phyloP scores from a whole-genome alignment of 1,140 invertebrate genomes.

The Argopecten irradians region DNA sequence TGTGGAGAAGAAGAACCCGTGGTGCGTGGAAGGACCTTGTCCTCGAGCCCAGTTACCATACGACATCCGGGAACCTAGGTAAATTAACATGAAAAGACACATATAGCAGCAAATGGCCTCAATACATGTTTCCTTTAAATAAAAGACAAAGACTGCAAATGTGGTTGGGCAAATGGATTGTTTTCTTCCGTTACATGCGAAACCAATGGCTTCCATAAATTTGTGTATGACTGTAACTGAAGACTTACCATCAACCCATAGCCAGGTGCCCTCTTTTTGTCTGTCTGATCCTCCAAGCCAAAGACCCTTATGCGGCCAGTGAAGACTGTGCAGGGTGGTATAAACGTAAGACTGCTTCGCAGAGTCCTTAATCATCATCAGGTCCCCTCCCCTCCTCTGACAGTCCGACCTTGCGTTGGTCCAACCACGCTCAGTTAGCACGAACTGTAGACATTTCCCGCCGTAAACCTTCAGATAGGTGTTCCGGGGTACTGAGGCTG shows the following conservation, averaged over 20 bases:
- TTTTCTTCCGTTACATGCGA: background rate
- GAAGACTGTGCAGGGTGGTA: conserved; percentile 32
- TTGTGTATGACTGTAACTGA: background rate
- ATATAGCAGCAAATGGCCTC: background rate
- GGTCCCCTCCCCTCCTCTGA: conserved; percentile 44
- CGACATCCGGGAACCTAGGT: conserved; percentile 36
- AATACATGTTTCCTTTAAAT: too few species aligned
- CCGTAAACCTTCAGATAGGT: conserved; percentile 36
- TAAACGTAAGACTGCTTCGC: conserved; percentile 56
- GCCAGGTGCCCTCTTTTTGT: conserved; percentile 57
- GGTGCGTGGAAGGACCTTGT: conserved; percentile 41
- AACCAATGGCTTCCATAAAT: background rate
- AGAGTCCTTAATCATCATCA: conserved; percentile 51
- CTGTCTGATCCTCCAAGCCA: conserved; percentile 64
- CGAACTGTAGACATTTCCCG: conserved; percentile 54
- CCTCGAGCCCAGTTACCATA: conserved; percentile 50
- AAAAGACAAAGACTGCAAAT: background rate
- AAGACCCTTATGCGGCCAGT: conserved; percentile 51
- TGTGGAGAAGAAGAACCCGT: conserved; percentile 39
- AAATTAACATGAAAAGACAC: background rate
- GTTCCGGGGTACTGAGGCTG: conserved; percentile 19
- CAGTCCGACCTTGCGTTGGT: conserved; percentile 46
- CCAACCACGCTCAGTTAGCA: conserved; percentile 49
- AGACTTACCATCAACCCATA: conserved; percentile 58
- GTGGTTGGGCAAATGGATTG: background rate